phyloP scores from a whole-genome alignment of 2,888 invertebrate species.

The Drosophila paramelanica region DNA sequence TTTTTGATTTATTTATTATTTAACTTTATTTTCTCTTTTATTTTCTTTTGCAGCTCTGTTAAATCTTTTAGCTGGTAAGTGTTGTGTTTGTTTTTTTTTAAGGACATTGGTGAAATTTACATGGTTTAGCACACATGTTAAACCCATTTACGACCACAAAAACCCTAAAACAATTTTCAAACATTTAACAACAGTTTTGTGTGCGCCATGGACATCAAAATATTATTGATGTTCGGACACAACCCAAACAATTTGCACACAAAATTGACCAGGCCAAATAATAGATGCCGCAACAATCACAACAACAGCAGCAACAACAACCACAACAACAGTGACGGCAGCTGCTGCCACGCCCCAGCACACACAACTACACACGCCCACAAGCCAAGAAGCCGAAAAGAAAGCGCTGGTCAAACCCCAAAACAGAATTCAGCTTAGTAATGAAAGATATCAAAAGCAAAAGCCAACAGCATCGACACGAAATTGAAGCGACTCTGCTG shows the following conservation, averaged over 20 bases:
- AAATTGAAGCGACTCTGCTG: constrained; percentile 43
- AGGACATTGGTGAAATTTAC: background rate
- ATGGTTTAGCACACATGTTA: constrained; percentile 23
- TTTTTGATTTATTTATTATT: constrained; percentile 24
- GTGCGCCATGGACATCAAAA: constrained; percentile 45
- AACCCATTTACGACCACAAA: constrained; percentile 21
- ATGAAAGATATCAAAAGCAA: constrained; percentile 56
- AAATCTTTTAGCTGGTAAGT: constrained; percentile 70
- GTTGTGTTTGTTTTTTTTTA: constrained; percentile 28
- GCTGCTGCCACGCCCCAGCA: constrained; percentile 61
- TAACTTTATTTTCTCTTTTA: constrained; percentile 25
- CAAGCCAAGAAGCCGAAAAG: constrained; percentile 21
- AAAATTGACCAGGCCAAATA: constrained; percentile 61
- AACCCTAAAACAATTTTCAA: constrained; percentile 45
- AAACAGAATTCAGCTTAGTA: constrained; percentile 68
- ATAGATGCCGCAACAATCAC: constrained; percentile 37
- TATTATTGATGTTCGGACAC: constrained; percentile 71
- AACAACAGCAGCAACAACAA: constrained; percentile 28
- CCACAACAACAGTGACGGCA: constrained; percentile 30
- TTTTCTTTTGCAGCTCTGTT: constrained; percentile 60
- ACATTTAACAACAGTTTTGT: constrained; percentile 40
- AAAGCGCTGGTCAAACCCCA: constrained; percentile 37
- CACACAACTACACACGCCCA: constrained; percentile 28
- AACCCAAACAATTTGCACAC: constrained; percentile 75
- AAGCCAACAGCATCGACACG: constrained; percentile 62